These are phyloP conservation scores for Rhamnusium bicolor DNA, from an alignment of 2,888 invertebrate genomes.

Conservation along the genomic window DNA sequence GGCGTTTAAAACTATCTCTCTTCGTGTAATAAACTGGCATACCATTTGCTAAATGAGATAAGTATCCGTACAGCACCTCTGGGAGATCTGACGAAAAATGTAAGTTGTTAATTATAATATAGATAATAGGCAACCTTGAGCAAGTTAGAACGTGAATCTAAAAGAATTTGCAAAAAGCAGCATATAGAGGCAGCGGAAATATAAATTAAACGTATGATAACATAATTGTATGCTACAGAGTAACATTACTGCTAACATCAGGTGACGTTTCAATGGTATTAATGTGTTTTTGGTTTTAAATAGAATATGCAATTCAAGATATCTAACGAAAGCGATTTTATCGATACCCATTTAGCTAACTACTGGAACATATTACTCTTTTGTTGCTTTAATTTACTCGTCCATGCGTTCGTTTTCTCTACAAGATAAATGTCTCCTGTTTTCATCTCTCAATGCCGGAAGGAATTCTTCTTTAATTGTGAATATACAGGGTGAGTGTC, in stretches of 20 bases:
- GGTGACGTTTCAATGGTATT: slow-evolving; percentile 43
- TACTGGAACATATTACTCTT: slow-evolving; percentile 36
- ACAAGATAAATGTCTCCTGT: neutral
- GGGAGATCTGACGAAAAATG: neutral
- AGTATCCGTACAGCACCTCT: neutral
- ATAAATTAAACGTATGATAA: slow-evolving; percentile 41
- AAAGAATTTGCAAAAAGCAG: slow-evolving; percentile 39
- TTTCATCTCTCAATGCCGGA: neutral
- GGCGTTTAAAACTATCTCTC: neutral
- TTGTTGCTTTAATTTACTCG: slow-evolving; percentile 19
- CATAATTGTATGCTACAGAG: slow-evolving; percentile 42
- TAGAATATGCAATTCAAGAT: slow-evolving; percentile 30
- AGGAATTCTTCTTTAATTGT: neutral
- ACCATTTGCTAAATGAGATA: neutral
- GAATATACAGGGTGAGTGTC: no score
- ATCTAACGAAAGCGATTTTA: slow-evolving; percentile 28
- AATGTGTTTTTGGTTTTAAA: slow-evolving; percentile 34
- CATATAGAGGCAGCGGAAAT: slow-evolving; percentile 32
- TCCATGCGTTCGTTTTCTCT: neutral
- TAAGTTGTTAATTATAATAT: neutral
- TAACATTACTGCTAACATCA: slow-evolving; percentile 24
- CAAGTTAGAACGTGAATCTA: slow-evolving; percentile 15
- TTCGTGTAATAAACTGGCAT: neutral
- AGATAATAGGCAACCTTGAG: neutral
- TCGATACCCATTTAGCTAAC: slow-evolving; percentile 34